A percentile compares a stretch with the other conserved stretches of the same genome.
These are phyloP conservation scores for Holocentrus rufus DNA, from an alignment of 2,797 vertebrate genomes.

Conservation along the genomic window DNA sequence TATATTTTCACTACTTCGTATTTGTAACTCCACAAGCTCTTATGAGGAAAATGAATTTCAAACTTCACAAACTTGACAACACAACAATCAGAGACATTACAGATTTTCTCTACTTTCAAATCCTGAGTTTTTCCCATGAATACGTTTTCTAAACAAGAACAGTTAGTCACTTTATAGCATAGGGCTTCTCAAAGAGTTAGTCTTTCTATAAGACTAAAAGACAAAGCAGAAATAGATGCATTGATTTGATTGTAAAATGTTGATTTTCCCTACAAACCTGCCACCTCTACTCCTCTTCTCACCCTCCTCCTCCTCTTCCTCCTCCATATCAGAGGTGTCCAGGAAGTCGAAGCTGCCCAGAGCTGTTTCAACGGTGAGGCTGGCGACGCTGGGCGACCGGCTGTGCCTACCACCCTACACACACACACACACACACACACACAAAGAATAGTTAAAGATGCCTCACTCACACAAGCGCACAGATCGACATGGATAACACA, in stretches of 20 bases:
- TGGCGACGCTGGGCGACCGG: constrained; percentile 89
- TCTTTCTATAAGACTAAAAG: too few relatives aligned
- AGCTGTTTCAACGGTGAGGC: constrained; percentile 92
- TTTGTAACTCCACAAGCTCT: background rate
- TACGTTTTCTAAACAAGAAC: background rate
- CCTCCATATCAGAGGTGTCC: constrained; percentile 87
- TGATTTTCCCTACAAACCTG: constrained; percentile 69
- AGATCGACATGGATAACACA: background rate
- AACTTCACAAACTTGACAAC: too few relatives aligned
- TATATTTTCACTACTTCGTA: too few relatives aligned
- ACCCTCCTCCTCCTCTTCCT: constrained; percentile 75
- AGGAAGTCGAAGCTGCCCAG: constrained; percentile 97
- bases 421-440: constrained; percentile 43
- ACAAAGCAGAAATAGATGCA: background rate
- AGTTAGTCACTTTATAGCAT: background rate
- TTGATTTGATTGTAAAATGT: background rate
- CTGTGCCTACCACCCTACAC: constrained; percentile 86
- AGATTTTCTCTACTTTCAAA: background rate
- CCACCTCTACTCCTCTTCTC: constrained; percentile 52
- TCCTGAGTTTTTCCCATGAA: background rate
- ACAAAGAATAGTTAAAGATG: background rate
- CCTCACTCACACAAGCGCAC: too few relatives aligned
- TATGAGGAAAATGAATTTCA: background rate
- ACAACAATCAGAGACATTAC: background rate
- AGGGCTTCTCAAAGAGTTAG: too few relatives aligned